Base-by-base conservation (phyloP, 1,140 invertebrate species). In the Drosophila seguyi region DNA sequence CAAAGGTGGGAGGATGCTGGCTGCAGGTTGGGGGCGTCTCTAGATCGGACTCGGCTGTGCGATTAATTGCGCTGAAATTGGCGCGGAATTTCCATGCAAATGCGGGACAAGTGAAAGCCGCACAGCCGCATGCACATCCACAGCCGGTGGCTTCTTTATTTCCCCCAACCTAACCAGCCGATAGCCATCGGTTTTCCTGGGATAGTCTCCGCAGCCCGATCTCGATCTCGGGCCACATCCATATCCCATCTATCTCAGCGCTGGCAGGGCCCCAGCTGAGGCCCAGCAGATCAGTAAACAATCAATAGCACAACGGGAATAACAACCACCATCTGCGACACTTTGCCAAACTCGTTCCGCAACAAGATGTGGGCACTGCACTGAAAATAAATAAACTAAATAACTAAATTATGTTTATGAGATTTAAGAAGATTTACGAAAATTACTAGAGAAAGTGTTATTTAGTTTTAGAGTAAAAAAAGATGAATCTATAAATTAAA, bases 61-160 rank as follows among this genome's bases (percentile, higher is more conserved):
- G 81, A 87, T 87, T 87, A 87, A 87, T 87, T 87, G 84, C 85
- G 61, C 85, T 68, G 62, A 84, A 87, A 87, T 90, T 87, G 84
- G 76, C 72, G 72, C 81, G 66, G 79, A 78, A 88, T 79, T 87
- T 87, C 68, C 75, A 82, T 83, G 80, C 79, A 85, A 84, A 84
- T 84, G 81, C 58, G 65, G 57, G 75, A 69, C 87, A 82, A 88
- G 81, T 90, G 85, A 90, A 90, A 87, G 84, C 85, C 61, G 60
- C 42, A 38, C 38, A 55, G 52, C 34, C 52, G 34, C 52, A 55
- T 55, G 52, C 44, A 45, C 59, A 65, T 38, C 59, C 59, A 78
- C 58, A 67, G 69, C 63, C 61, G 80, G 75, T 82, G 80, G 80
- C 80, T 83, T 82, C 80, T 82, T 82, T 83, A 83, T 79, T 69